Evolutionary conservation across 1,140 invertebrate species (phyloP).

Genomic region (Muscidifurax raptorellus): DNA sequence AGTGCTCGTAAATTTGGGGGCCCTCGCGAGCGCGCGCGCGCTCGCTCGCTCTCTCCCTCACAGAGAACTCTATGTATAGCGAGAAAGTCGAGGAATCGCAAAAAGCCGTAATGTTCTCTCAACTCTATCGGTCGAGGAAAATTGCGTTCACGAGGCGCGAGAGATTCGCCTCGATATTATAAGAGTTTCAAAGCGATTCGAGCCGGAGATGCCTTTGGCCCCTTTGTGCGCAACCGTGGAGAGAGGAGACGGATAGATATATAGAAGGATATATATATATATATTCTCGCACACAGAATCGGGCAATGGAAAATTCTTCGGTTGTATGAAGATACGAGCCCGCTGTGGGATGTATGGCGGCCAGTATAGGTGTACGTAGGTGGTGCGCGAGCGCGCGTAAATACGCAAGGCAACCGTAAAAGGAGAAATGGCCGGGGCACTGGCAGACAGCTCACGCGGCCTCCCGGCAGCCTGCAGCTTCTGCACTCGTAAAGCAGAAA

Average conservation of each 20-base stretch:
- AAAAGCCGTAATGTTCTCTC: not conserved
- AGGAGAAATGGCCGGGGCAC: not conserved
- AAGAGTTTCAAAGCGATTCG: not conserved
- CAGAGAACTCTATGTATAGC: no score
- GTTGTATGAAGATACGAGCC: not conserved
- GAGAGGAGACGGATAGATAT: no score
- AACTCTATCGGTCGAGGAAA: not conserved
- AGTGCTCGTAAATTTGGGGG: not conserved
- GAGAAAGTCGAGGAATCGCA: not conserved
- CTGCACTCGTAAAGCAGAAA: not conserved
- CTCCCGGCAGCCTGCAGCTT: not conserved
- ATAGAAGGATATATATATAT: no score
- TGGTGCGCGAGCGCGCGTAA: not conserved
- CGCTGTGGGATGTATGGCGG: not conserved
- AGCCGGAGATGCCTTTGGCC: not conserved
- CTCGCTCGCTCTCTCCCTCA: not conserved
- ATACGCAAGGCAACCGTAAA: not conserved
- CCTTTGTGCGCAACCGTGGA: not conserved
- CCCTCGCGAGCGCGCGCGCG: no score
- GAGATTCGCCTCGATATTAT: slow-evolving; percentile 1
- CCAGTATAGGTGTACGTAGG: not conserved
- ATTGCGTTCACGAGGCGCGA: not conserved
- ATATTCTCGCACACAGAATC: not conserved
- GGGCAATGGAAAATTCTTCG: not conserved
- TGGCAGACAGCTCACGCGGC: no score